Base-by-base conservation (phyloP, 2,113 vertebrate genomes). In the Chunga burmeisteri region DNA sequence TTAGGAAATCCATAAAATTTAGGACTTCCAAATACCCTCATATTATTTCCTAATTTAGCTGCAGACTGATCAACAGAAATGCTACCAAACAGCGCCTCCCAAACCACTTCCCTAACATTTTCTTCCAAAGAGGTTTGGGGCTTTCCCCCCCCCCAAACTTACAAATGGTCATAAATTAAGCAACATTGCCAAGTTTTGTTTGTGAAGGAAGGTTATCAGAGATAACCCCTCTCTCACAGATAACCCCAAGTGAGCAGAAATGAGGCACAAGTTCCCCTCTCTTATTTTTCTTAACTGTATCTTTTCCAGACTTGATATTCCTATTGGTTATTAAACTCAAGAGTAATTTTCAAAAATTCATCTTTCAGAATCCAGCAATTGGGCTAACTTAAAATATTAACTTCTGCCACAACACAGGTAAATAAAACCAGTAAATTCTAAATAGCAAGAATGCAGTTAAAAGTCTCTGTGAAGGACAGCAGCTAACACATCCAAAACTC, bases 161-260 rank as follows among this genome's bases (percentile, higher is more conserved):
- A 87, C 68, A 95, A 91, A 87, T 50, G 90, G 75, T 44, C 92
- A 68, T 94, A 94, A 97, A 96, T 95, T 70, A 93, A 92, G 49
- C 47, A 81, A 47, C 82, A 56, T 66, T 82, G 84, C 72, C 61
- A 87, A 73, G 88, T 75, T 83, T 42, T 94, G 92, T 95, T 96
- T 96, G 94, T 80, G 65, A 81, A 94, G 68, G 49, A 92, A 93
- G 95, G 91, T 96, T 91, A 96, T 75, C 87, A 82, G 87, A 93
- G 94, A 96, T 97, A 97, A 96, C 95, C 97, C 32, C 53, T 89
- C 77, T 59, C 58, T 71, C 83, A 75, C 80, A 94, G 94, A 96
- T 96, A 97, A 97, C 96, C 96, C 38, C 81, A 52, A 75, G 52
- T 10, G n/a, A 86, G 46, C 40, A 93, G 88, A 95, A 92, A 74